Percentiles rank a stretch among this genome's conserved stretches.
Conservation (phyloP, 2,113 vertebrate genomes). For the Nibea albiflora region DNA sequence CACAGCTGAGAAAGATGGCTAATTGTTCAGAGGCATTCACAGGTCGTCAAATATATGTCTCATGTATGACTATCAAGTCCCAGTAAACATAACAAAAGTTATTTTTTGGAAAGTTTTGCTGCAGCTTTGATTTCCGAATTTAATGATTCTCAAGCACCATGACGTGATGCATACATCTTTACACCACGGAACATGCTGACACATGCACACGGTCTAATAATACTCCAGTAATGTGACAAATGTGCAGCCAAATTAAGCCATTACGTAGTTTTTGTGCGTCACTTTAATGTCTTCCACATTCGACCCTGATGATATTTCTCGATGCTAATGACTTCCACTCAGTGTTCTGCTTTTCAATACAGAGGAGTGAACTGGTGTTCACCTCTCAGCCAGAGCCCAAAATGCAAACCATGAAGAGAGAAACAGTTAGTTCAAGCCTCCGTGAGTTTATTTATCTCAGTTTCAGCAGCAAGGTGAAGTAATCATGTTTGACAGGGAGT, state of each 20-base stretch:
- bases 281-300: slow-evolving; percentile 52
- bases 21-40: neutral
- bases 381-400: slow-evolving; percentile 10
- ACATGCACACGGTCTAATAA: neutral
- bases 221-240: neutral
- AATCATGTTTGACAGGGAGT: slow-evolving; percentile 59
- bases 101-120: too few relatives aligned
- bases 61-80: too few relatives aligned
- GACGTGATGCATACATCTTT: too few relatives aligned
- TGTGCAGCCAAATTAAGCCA: slow-evolving; percentile 30
- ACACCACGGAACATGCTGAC: neutral
- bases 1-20: too few relatives aligned
- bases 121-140: neutral
- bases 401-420: neutral
- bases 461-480: slow-evolving; percentile 48
- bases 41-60: neutral
- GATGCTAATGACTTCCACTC: slow-evolving; percentile 53
- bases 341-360: slow-evolving; percentile 15
- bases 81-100: too few relatives aligned
- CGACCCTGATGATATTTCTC: slow-evolving; percentile 43
- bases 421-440: slow-evolving; percentile 1
- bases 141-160: neutral
- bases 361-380: neutral
- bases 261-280: slow-evolving; percentile 26
- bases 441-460: slow-evolving; percentile 39